Conservation (phyloP, 2,888 invertebrate species). For the Aporophyla nigra region DNA sequence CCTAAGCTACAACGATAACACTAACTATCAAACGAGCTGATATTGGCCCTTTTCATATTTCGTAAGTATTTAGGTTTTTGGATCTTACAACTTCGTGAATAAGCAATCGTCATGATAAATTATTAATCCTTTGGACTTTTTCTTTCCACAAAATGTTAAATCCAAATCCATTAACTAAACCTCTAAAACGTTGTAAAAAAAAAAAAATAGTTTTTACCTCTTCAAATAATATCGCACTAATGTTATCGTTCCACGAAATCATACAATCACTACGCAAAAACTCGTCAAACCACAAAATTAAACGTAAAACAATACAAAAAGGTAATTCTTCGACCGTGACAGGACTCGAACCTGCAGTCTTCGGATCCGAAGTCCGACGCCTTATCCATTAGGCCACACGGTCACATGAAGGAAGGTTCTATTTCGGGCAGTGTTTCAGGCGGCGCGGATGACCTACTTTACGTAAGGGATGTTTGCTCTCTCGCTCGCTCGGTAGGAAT, state of each 20-base stretch:
- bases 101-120: too few species aligned
- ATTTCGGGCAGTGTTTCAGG: constrained; percentile 49
- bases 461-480: constrained; percentile 3
- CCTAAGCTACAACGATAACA: neutral
- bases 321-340: constrained; percentile 80
- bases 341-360: constrained; percentile 94
- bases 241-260: neutral
- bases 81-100: neutral
- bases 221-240: neutral
- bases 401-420: constrained; percentile 73
- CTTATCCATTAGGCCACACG: constrained; percentile 94
- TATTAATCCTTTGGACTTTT: neutral
- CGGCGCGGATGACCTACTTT: constrained; percentile 48
- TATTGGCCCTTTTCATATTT: neutral
- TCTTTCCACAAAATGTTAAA: neutral
- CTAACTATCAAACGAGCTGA: neutral
- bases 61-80: too few species aligned
- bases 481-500: constrained; percentile 10
- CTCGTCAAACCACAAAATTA: neutral
- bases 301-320: constrained; percentile 28
- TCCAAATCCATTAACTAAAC: neutral
- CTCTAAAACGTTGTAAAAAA: neutral
- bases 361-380: constrained; percentile 94
- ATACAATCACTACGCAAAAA: neutral
- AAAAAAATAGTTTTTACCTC: too few species aligned